These are phyloP conservation scores for Epinotia brunnichana DNA, from an alignment of 2,888 invertebrate species.

Conservation along the genomic window DNA sequence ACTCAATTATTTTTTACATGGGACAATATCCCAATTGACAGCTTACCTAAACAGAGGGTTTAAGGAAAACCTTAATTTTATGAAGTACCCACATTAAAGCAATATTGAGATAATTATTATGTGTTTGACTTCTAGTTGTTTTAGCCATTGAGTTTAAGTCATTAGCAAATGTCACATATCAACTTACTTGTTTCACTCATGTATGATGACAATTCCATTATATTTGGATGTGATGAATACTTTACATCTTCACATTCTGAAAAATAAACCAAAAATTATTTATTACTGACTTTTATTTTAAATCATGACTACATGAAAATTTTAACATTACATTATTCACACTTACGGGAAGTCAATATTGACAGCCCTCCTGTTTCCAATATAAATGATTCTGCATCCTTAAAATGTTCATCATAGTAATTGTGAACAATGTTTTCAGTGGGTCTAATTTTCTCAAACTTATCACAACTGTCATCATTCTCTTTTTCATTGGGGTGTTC, in stretches of 20 bases:
- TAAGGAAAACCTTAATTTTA: constrained; percentile 2
- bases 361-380: constrained; percentile 85
- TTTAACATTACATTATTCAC: constrained; percentile 11
- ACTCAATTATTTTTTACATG: not conserved
- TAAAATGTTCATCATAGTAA: constrained; percentile 86
- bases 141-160: constrained; percentile 2
- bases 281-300: constrained; percentile 4
- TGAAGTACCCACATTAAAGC: constrained; percentile 20
- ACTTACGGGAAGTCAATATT: constrained; percentile 75
- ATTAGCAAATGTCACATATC: not conserved
- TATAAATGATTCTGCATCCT: constrained; percentile 91
- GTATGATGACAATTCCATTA: constrained; percentile 79
- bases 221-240: constrained; percentile 72
- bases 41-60: not conserved
- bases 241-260: constrained; percentile 75
- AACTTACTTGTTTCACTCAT: constrained; percentile 81
- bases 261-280: constrained; percentile 46
- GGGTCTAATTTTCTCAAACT: constrained; percentile 59
- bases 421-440: constrained; percentile 65
- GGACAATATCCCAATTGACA: constrained; percentile 11
- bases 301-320: constrained; percentile 5
- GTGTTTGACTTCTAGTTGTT: constrained; percentile 10
- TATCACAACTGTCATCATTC: constrained; percentile 47
- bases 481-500: constrained; percentile 51
- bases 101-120: not conserved